Base-by-base conservation (phyloP, 2,113 vertebrate species). In the Columba livia region DNA sequence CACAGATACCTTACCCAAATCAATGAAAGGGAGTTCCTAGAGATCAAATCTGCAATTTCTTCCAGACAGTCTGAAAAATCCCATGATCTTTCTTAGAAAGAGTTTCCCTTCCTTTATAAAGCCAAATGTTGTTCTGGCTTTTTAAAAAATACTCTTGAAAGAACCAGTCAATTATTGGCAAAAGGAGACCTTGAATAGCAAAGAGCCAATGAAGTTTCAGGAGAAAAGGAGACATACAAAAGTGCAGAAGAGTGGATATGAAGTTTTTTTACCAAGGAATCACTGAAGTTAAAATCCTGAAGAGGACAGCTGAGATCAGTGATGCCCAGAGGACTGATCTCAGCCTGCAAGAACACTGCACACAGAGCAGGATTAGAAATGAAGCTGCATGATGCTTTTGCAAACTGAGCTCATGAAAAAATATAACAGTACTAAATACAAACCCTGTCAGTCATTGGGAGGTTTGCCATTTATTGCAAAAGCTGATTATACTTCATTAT, bases 401-500 rank as follows among this genome's bases (percentile, higher is more conserved):
- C 58, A 77, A 82, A 88, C 57, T 56, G 53, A 82, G 66, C 11
- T 65, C 53, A 36, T 40, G 47, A 82, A 61, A 91, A 93, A 91
- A 58, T n/a, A 23, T 14, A 51, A 44, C 50, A 72, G n/a, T 6
- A 53, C 23, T 79, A 75, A 89, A 77, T 50, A 87, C 31, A 69
- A 38, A 57, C 5, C 8, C 24, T 61, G 44, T 17, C 74, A 94
- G 58, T 50, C 38, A 53, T 1, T 72, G 79, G 24, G 38, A 89
- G 14, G 15, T 40, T 89, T 89, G 62, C 21, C 53, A 79, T 60
- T 85, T 53, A 89, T 75, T 82, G 9, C 34, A 74, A 72, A 71
- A 71, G 51, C 66, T 94, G 84, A 91, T 89, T 91, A 89, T 12
- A 42, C 34, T 85, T 89, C 42, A 85, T 79, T 88, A 61, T 82